Evolutionary conservation across 2,113 vertebrate genomes (phyloP), one percentile per base, ranked within the genome.

Genomic region (Gnathonemus longibarbis): DNA sequence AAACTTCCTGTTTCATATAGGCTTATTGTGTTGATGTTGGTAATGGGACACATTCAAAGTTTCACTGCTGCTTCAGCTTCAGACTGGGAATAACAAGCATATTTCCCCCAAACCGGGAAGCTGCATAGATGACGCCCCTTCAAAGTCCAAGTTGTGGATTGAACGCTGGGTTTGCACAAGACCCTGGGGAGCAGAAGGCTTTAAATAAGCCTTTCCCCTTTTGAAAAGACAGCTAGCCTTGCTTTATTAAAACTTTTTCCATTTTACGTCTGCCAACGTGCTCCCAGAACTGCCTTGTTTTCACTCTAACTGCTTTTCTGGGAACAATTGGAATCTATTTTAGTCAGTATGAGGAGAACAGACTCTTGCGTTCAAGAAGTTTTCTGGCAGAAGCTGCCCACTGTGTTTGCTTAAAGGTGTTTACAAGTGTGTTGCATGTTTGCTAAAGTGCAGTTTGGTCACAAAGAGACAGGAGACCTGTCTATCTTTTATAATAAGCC

Each of bases 131-230:
- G 84, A 50, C 13, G 27, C 35, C n/a, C 7, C n/a, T 21, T 50
- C 46, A 11, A 35, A n/a, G 83, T 62, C 3, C 88, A 84, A 17
- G 45, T 7, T 27, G 58, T 50, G 6, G 19, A 42, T 62, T 52
- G 88, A 89, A 90, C 80, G 46, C 35, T 31, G 17, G 88, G 62
- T 52, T 70, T 21, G 88, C 17, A 46, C 45, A 49, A 24, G 87
- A 50, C 83, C 7, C 88, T 21, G 17, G 39, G 84, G 66, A 35
- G n/a, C 48, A 66, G 10, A 15, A 24, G 56, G 58, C 85, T 92
- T 92, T 89, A 93, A 92, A 93, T 93, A 93, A 39, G 62, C n/a
- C 89, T 83, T n/a, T n/a, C 66, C 74, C 49, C 70, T 62, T 74
- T 49, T 74, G 62, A 74, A 62, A 74, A 88, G 19, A 88, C 9